A percentile compares a stretch with the other conserved stretches of the same genome.
Conservation (phyloP, 2,888 invertebrate genomes). For the Caenorhabditis sp. region DNA sequence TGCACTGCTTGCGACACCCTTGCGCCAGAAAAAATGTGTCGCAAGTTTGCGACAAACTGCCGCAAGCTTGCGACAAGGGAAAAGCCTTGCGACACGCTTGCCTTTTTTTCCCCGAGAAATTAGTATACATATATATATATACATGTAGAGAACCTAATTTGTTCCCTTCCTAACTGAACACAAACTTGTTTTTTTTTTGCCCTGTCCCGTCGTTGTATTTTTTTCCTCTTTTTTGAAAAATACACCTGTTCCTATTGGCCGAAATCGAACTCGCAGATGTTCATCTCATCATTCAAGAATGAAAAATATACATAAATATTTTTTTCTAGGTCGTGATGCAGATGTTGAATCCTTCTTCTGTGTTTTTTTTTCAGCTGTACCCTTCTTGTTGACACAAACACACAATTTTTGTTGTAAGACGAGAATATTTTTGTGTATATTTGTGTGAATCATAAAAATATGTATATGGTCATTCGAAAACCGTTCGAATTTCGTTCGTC, state of each 20-base stretch:
- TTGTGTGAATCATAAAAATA: neutral
- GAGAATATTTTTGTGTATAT: neutral
- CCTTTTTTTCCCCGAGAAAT: neutral
- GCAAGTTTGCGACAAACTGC: no score
- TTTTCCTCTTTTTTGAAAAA: conserved; percentile 5
- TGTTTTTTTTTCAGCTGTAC: no score
- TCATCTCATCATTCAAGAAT: neutral
- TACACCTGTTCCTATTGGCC: neutral
- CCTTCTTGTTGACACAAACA: no score
- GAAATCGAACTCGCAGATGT: neutral
- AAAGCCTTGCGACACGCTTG: no score
- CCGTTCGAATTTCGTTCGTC: neutral
- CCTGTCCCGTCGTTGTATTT: conserved; percentile 2
- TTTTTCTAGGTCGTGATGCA: no score
- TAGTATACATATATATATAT: neutral
- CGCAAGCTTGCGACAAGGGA: no score
- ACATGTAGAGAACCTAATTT: conserved; percentile 6
- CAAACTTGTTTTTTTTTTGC: conserved; percentile 5
- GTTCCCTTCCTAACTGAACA: conserved; percentile 5
- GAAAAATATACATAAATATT: neutral
- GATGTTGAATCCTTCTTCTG: no score
- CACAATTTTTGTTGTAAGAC: no score
- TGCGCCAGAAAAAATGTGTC: no score
- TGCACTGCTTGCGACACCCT: no score
- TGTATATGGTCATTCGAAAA: neutral